Percentiles rank a stretch among this genome's conserved stretches.
Evolutionary conservation across 2,113 vertebrate species (phyloP).

Genomic region (Crocuta crocuta): DNA sequence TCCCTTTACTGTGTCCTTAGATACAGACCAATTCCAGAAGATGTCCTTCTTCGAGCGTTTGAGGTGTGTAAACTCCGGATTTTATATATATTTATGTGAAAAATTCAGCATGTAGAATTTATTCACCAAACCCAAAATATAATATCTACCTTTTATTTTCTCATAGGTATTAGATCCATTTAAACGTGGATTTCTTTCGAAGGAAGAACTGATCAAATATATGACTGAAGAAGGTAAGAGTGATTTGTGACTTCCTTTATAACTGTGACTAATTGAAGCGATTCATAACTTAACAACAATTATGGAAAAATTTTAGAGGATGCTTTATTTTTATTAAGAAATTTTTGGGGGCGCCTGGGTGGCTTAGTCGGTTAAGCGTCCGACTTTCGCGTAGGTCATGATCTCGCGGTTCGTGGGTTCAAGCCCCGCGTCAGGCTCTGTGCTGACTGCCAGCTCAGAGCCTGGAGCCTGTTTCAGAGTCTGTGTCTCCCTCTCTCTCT

Average conservation of each 20-base stretch:
- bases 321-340: not conserved
- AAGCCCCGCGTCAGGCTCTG: too few relatives aligned
- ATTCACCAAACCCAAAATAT: slow-evolving; percentile 36
- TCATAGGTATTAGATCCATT: slow-evolving; percentile 93
- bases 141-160: slow-evolving; percentile 54
- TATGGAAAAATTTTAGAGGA: not conserved
- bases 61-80: slow-evolving; percentile 88
- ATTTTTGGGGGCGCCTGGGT: too few relatives aligned
- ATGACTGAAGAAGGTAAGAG: slow-evolving; percentile 94
- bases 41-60: slow-evolving; percentile 93
- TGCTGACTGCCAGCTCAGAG: too few relatives aligned
- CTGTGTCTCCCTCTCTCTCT: too few relatives aligned
- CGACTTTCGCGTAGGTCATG: too few relatives aligned
- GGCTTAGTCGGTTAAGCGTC: too few relatives aligned
- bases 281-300: not conserved
- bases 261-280: not conserved
- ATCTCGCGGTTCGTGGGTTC: too few relatives aligned
- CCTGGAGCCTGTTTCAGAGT: too few relatives aligned
- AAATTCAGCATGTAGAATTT: slow-evolving; percentile 44
- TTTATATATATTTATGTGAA: slow-evolving; percentile 22
- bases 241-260: not conserved
- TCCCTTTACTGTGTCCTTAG: slow-evolving; percentile 84
- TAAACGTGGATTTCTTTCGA: slow-evolving; percentile 91
- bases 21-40: slow-evolving; percentile 92
- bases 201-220: slow-evolving; percentile 91